These are phyloP conservation scores for Sapayoa aenigma DNA, from an alignment of 2,113 vertebrate genomes.

Conservation along the genomic window DNA sequence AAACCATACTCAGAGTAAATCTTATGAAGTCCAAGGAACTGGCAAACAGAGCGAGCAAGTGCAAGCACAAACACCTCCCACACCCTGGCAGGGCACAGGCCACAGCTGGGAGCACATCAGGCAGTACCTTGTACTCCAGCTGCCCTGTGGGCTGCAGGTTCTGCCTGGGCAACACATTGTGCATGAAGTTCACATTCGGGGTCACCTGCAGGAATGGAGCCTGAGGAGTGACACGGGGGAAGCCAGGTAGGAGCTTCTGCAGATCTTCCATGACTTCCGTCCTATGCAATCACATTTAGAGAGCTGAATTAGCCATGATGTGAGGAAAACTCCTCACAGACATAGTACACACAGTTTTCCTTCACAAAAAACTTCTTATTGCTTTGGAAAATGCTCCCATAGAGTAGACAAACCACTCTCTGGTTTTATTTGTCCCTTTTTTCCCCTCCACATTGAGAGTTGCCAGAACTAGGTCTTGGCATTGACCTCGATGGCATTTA, in stretches of 20 bases:
- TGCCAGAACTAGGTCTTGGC: background rate
- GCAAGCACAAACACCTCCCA: background rate
- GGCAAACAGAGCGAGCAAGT: background rate
- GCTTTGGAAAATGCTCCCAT: background rate
- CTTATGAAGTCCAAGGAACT: background rate
- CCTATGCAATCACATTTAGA: conserved; percentile 60
- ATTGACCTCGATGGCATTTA: background rate
- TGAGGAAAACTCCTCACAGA: background rate
- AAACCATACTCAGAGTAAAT: background rate
- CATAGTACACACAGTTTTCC: background rate
- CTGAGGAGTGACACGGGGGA: conserved; percentile 85
- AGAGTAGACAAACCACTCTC: background rate
- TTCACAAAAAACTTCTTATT: background rate
- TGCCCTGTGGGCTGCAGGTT: conserved; percentile 90
- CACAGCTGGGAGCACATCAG: accelerated
- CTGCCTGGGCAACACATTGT: conserved; percentile 88
- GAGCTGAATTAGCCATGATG: background rate
- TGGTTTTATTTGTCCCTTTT: background rate
- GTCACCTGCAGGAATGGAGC: conserved; percentile 86
- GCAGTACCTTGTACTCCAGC: conserved; percentile 96
- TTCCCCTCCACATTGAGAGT: background rate
- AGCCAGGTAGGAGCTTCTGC: conserved; percentile 91
- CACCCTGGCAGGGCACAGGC: background rate
- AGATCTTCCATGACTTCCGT: conserved; percentile 93
- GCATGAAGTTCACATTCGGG: conserved; percentile 85